Conservation (phyloP, 2,888 invertebrate genomes). For the Tipula unca region DNA sequence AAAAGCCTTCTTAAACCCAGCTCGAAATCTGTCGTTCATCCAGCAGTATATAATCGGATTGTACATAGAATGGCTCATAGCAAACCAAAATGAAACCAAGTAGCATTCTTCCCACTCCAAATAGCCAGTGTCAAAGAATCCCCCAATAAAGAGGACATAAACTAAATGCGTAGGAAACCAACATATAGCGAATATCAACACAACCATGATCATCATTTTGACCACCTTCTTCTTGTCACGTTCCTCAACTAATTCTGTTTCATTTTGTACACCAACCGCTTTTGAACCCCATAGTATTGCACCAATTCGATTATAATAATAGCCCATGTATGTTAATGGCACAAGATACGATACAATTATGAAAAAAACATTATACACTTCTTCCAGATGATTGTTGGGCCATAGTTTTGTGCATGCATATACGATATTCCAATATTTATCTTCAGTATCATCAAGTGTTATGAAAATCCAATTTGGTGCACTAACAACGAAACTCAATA, state of each 20-base stretch:
- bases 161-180: not conserved
- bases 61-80: not conserved
- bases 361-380: not conserved
- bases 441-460: not conserved
- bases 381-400: not conserved
- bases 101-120: not conserved
- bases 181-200: not conserved
- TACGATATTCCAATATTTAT: not conserved
- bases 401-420: not conserved
- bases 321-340: not conserved
- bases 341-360: not conserved
- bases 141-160: not conserved
- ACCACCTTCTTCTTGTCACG: not conserved
- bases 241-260: not conserved
- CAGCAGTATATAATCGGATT: not conserved
- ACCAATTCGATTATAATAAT: not conserved
- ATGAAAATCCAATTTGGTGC: not conserved
- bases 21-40: not conserved
- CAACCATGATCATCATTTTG: not conserved
- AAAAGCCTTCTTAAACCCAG: not conserved
- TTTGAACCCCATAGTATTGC: not conserved
- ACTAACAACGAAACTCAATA: not conserved
- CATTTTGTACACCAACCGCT: not conserved
- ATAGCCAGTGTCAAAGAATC: no score
- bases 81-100: not conserved